Base-by-base conservation (phyloP, 2,113 vertebrate species). In the Physeter macrocephalus region DNA sequence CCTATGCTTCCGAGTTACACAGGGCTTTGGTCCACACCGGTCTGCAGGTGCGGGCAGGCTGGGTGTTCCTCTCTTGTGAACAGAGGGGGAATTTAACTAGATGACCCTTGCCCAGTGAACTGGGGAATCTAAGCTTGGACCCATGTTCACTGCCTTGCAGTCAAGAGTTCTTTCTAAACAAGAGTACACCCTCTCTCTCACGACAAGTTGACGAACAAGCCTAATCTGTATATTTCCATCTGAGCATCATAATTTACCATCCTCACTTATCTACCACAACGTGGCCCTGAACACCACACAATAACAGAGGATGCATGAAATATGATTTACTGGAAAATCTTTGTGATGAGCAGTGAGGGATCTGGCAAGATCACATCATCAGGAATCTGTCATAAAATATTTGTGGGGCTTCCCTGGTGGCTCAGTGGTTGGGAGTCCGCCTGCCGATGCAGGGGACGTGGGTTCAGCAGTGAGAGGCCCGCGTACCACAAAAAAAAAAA, bases 1-100 rank as follows among this genome's bases (percentile, higher is more conserved):
- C 6, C 12, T 41, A 21, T 6, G 52, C 66, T 88, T 67, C 75
- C 0, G 1, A 8, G 15, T 80, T 49, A 7, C 66, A 67, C 4
- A 3, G 15, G 2, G 13, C 8, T 6, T 6, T 59, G 34, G 11
- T 29, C 46, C 43, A 49, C 1, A 3, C 23, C 27, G 6, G 46
- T 43, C 27, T 61, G 62, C 23, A 66, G 46, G 59, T 59, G 18
- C 3, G 2, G 49, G 21, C 7, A 54, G 20, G 29, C 1, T 7
- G 23, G 52, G 18, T 20, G 13, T 34, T 66, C 3, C 34, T 64
- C 43, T n/a, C n/a, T 84, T 4, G 18, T 23, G 31, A 49, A 34
- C 27, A 81, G 91, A 52, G 14, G n/a, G 62, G 29, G 49, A 54
- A 29, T 54, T 39, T 77, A 54, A 77, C 29, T 34, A 86, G 59